phyloP scores from a whole-genome alignment of 2,113 vertebrate genomes.

The Plecturocebus donacophilus region DNA sequence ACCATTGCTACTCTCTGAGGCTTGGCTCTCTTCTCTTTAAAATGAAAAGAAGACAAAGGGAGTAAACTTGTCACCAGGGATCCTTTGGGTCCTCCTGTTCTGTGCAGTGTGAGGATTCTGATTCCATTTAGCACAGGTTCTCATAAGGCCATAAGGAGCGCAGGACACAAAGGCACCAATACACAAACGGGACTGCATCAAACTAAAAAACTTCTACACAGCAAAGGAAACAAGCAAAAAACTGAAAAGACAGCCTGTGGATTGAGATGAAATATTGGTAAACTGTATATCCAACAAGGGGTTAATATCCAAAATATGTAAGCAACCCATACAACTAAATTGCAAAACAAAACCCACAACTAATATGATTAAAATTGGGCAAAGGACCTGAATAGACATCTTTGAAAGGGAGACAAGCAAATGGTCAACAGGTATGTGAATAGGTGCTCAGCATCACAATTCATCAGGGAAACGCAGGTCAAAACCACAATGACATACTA shows the following conservation, averaged over 20 bases:
- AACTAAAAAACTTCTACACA: background rate
- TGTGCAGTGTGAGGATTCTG: background rate
- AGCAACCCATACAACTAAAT: background rate
- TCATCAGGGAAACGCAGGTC: background rate
- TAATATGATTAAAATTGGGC: background rate
- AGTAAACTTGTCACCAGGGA: background rate
- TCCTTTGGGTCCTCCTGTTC: background rate
- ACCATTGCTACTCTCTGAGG: background rate
- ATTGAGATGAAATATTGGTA: background rate
- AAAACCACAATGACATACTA: background rate
- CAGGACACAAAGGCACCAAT: background rate
- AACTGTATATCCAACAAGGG: background rate
- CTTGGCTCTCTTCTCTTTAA: background rate
- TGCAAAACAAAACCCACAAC: background rate
- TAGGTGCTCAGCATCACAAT: background rate
- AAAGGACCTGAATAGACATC: background rate
- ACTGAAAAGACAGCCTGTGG: background rate
- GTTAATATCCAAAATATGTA: background rate
- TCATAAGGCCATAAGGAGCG: background rate
- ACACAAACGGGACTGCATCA: background rate
- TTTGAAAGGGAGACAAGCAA: background rate
- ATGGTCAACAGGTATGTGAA: no score
- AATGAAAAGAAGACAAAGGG: background rate
- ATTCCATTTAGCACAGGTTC: background rate
- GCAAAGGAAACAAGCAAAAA: background rate